Evolutionary conservation across 2,888 invertebrate genomes (phyloP).

Genomic region (Drosophila neonasuta): DNA sequence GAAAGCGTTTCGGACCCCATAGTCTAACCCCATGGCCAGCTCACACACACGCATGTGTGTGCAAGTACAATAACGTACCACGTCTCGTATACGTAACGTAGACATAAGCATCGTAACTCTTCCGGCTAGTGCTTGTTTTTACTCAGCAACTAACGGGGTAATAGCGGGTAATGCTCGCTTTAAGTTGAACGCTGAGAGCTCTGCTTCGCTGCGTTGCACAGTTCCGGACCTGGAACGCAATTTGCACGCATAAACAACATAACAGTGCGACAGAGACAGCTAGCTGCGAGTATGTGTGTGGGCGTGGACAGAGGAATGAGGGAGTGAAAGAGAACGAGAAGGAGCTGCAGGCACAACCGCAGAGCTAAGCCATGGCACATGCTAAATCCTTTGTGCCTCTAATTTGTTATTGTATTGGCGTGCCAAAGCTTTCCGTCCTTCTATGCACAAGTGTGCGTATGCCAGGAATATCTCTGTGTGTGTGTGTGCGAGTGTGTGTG

Average conservation of each 20-base stretch:
- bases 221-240: constrained; percentile 54
- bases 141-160: constrained; percentile 66
- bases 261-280: not conserved
- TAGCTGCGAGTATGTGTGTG: too few species aligned
- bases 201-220: constrained; percentile 43
- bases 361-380: constrained; percentile 72
- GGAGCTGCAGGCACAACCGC: constrained; percentile 48
- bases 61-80: not conserved
- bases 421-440: constrained; percentile 56
- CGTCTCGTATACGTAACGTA: not conserved
- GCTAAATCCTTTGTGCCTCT: constrained; percentile 77
- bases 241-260: constrained; percentile 69
- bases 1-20: constrained; percentile 39
- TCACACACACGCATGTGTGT: constrained; percentile 2
- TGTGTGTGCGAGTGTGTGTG: constrained; percentile 26
- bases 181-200: constrained; percentile 54
- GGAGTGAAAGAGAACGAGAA: not conserved
- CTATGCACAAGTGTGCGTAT: constrained; percentile 3
- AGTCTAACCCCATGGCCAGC: constrained; percentile 16
- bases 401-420: constrained; percentile 77
- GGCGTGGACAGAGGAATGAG: not conserved
- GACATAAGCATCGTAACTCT: constrained; percentile 36
- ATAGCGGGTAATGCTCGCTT: constrained; percentile 74
- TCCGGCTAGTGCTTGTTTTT: constrained; percentile 52
- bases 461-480: not conserved